Conservation (phyloP, 2,888 invertebrate species). For the Pammene fasciana region DNA sequence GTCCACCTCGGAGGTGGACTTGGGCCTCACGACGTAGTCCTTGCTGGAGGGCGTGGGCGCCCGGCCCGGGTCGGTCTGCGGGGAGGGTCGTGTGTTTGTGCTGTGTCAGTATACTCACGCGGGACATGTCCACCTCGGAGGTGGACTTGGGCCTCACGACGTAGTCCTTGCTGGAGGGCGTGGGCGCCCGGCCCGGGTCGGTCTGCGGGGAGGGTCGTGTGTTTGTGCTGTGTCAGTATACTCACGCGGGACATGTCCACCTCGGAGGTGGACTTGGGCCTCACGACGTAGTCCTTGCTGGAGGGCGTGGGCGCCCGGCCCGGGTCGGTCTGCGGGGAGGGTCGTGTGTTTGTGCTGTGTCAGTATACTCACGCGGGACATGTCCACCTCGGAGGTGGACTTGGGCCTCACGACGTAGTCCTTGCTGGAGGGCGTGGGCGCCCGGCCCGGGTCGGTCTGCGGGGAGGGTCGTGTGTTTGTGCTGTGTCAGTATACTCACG, state of each 20-base stretch:
- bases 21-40: conserved; percentile 97
- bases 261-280: conserved; percentile 96
- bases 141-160: conserved; percentile 96
- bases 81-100: no score
- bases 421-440: conserved; percentile 97
- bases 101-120: conserved; percentile 76
- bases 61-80: conserved; percentile 92
- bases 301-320: conserved; percentile 98
- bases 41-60: conserved; percentile 97
- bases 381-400: conserved; percentile 94
- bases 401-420: conserved; percentile 98
- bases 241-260: conserved; percentile 91
- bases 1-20: conserved; percentile 94
- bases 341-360: no score
- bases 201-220: no score
- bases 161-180: conserved; percentile 98
- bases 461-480: no score
- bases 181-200: conserved; percentile 97
- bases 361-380: conserved; percentile 85
- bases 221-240: conserved; percentile 40
- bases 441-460: conserved; percentile 94
- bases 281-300: conserved; percentile 97
- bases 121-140: conserved; percentile 92
- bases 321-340: conserved; percentile 88
- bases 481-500: conserved; percentile 71